Base-by-base conservation (phyloP, 1,140 invertebrate species). In the Leptinotarsa texana region DNA sequence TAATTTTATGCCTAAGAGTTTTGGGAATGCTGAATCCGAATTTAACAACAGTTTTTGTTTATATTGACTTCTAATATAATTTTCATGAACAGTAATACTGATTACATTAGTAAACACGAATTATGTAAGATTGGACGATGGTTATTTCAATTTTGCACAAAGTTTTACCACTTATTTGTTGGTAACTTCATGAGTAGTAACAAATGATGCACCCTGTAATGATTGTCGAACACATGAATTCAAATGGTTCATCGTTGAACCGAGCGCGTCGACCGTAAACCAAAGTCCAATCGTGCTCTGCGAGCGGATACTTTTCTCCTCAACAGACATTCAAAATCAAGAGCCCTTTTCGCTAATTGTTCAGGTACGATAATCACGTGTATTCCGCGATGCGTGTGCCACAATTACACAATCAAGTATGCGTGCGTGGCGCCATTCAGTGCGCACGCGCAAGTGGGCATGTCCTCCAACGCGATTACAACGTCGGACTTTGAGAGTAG, bases 351-450 rank as follows among this genome's bases (percentile, higher is more conserved):
- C 51, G 69, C 69, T 71, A 71, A 71, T 71, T 71, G 51, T 57
- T 4, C 33, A 65, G 22, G 18, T 51, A 73, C 13, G 47, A 48
- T 33, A 57, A 63, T 48, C 80, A 80, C 79, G 79, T 80, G 79
- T 75, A 72, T 51, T 24, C 4, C 69, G 67, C 74, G 75, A 69
- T 79, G 78, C 77, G 80, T 78, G 79, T 80, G 75, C 73, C 63
- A 78, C 74, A 77, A 79, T 80, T 79, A 82, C 75, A 79, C 80
- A 81, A 82, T 79, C 77, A 78, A 75, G 42, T 47, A 77, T 78
- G 80, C 79, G 78, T 80, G 80, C 80, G 80, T 82, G 81, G 80
- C 80, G 80, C 79, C 81, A 77, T 27, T 61, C 3, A 69, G 49
- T 76, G 75, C 81, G 81, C 80, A 80, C 72, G 80, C 79, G 57